These are phyloP conservation scores for Auanema sp. DNA, from an alignment of 2,888 invertebrate genomes.

Conservation along the genomic window DNA sequence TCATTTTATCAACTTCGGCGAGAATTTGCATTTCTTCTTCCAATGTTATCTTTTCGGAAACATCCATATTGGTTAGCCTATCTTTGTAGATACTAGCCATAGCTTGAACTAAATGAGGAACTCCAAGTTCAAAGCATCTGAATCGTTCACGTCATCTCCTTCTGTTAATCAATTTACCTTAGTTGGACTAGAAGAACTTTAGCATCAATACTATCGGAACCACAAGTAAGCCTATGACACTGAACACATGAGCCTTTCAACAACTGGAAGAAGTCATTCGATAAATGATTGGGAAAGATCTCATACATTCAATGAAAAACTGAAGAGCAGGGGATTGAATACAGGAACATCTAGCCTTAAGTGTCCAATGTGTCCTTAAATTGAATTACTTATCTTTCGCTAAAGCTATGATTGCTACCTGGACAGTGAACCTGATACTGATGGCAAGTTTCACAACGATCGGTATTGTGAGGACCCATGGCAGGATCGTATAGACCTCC, in stretches of 20 bases:
- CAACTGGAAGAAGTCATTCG: slow-evolving; percentile 54
- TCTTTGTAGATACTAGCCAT: slow-evolving; percentile 37
- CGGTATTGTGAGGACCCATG: slow-evolving; percentile 72
- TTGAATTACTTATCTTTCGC: slow-evolving; percentile 57
- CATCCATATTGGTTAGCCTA: slow-evolving; percentile 9
- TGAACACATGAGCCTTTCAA: slow-evolving; percentile 67
- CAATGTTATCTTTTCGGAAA: slow-evolving; percentile 5
- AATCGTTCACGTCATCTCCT: neutral
- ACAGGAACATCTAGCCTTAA: slow-evolving; percentile 85
- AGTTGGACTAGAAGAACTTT: slow-evolving; percentile 75
- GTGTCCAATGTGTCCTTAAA: slow-evolving; percentile 86
- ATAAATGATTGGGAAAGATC: neutral
- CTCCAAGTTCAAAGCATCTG: slow-evolving; percentile 70
- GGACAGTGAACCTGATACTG: slow-evolving; percentile 46
- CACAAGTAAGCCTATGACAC: slow-evolving; percentile 65
- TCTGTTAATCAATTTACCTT: slow-evolving; percentile 10
- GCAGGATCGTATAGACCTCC: slow-evolving; percentile 88
- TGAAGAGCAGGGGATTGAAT: slow-evolving; percentile 86
- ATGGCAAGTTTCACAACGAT: slow-evolving; percentile 56
- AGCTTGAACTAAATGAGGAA: slow-evolving; percentile 76
- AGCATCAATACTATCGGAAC: slow-evolving; percentile 32
- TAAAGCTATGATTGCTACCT: slow-evolving; percentile 6
- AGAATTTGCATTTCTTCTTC: slow-evolving; percentile 17
- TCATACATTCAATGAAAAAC: slow-evolving; percentile 73
- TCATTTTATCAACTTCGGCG: slow-evolving; percentile 22